phyloP scores from a whole-genome alignment of 2,888 invertebrate species.

The Cistogaster globosa region DNA sequence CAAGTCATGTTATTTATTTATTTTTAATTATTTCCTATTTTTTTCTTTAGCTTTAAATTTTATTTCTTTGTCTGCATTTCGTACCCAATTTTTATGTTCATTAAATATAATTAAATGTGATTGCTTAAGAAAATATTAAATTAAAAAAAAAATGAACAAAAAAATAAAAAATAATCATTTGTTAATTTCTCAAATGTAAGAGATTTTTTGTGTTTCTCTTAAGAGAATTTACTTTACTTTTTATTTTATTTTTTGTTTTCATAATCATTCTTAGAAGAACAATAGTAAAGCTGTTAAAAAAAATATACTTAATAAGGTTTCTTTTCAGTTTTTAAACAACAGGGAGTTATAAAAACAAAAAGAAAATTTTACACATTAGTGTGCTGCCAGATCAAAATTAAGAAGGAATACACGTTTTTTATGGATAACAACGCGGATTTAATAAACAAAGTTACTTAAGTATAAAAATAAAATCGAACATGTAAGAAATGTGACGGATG shows the following conservation, averaged over 20 bases:
- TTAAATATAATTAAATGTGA: conserved; percentile 62
- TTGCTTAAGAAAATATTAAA: conserved; percentile 55
- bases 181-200: conserved; percentile 7
- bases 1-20: conserved; percentile 13
- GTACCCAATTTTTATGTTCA: conserved; percentile 38
- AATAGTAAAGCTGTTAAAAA: conserved; percentile 6
- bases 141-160: conserved; percentile 36
- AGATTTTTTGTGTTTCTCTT: background rate
- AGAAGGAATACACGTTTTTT: background rate
- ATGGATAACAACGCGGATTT: no score
- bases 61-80: conserved; percentile 28
- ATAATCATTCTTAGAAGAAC: background rate
- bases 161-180: conserved; percentile 28
- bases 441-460: no score
- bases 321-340: conserved; percentile 23
- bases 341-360: conserved; percentile 51
- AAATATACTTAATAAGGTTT: conserved; percentile 56
- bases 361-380: conserved; percentile 1
- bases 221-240: conserved; percentile 26
- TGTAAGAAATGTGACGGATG: no score
- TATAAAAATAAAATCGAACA: no score
- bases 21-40: background rate
- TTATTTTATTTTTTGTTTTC: conserved; percentile 3
- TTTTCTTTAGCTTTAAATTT: conserved; percentile 28
- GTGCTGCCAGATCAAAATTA: conserved; percentile 44